These are phyloP conservation scores for Suillia variegata DNA, from an alignment of 2,888 invertebrate species.

Conservation along the genomic window DNA sequence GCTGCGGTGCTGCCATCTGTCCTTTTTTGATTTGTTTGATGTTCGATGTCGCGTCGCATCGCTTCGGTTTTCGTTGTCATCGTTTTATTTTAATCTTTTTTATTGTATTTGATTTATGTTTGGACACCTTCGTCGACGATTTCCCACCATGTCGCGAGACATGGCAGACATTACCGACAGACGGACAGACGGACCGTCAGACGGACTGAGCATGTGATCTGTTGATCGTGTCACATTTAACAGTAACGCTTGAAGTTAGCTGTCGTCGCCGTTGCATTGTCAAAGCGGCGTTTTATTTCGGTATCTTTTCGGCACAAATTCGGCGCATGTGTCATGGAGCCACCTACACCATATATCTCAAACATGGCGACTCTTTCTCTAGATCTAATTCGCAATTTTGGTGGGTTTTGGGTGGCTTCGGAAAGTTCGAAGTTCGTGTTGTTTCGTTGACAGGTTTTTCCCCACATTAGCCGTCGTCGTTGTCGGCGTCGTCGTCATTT, in stretches of 20 bases:
- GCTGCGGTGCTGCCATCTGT: background rate
- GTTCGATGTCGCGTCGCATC: background rate
- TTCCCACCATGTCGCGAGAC: slow-evolving; percentile 12
- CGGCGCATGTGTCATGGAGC: slow-evolving; percentile 36
- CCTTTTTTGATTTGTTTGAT: background rate
- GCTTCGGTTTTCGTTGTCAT: background rate
- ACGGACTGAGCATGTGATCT: no score
- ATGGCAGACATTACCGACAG: slow-evolving; percentile 9
- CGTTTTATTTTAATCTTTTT: background rate
- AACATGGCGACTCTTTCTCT: background rate
- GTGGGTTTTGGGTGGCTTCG: slow-evolving; percentile 3
- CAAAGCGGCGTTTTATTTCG: slow-evolving; percentile 52
- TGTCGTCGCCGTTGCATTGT: slow-evolving; percentile 32
- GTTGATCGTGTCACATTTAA: slow-evolving; percentile 14
- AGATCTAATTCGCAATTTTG: background rate
- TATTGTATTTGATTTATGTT: slow-evolving; percentile 25
- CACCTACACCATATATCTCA: slow-evolving; percentile 31
- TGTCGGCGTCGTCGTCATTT: slow-evolving; percentile 50
- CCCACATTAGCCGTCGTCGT: slow-evolving; percentile 28
- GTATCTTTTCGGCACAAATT: slow-evolving; percentile 41
- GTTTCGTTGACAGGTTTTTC: background rate
- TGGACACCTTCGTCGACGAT: slow-evolving; percentile 24
- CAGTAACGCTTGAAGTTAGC: slow-evolving; percentile 15
- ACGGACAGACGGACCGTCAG: no score
- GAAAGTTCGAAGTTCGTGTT: slow-evolving; percentile 27